Evolutionary conservation across 2,797 vertebrate genomes (phyloP).

Genomic region (Lerista edwardsae): DNA sequence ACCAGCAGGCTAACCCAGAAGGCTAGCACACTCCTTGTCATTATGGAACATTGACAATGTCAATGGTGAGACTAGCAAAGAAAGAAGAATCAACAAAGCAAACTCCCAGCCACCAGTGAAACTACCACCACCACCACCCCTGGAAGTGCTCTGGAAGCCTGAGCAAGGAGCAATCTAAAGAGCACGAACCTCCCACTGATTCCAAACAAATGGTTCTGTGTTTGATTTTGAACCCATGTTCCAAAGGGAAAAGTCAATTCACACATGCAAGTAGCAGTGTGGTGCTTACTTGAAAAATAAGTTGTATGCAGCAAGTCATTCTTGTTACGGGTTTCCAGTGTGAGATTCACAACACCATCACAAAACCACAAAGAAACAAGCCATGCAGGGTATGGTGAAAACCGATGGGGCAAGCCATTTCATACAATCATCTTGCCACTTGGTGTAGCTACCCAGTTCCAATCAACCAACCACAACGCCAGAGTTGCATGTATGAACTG

Average conservation of each 20-base stretch:
- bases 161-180: slow-evolving; percentile 15
- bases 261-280: not conserved
- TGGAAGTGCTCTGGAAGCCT: slow-evolving; percentile 17
- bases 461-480: not conserved
- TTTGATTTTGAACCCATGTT: slow-evolving; percentile 31
- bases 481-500: not conserved
- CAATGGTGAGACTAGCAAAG: not conserved
- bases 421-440: not conserved
- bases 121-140: not conserved
- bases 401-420: not conserved
- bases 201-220: slow-evolving; percentile 29
- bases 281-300: not conserved
- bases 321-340: not conserved
- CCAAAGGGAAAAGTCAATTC: slow-evolving; percentile 51
- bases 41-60: not conserved
- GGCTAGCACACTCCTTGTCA: not conserved
- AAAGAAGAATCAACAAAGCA: not conserved
- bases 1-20: not conserved
- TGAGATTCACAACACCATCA: not conserved
- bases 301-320: not conserved
- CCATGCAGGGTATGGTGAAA: not conserved
- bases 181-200: slow-evolving; percentile 41
- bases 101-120: not conserved
- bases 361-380: not conserved
- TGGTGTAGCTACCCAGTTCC: not conserved